phyloP scores from a whole-genome alignment of 2,113 vertebrate species.

The Phaethornis superciliosus region DNA sequence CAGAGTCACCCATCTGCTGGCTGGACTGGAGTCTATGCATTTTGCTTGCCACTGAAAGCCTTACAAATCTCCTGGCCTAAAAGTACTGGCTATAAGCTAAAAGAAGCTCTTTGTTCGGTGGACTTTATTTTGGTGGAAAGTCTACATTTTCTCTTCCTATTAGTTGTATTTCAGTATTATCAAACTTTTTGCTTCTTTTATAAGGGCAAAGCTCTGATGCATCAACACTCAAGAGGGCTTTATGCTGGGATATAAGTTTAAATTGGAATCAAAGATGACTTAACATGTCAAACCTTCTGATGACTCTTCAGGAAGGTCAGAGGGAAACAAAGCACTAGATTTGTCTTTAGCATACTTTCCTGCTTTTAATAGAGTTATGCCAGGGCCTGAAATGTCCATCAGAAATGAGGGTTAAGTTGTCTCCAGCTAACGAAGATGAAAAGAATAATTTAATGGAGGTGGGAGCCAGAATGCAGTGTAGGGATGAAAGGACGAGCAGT shows the following conservation, averaged over 20 bases:
- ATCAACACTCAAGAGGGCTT: slow-evolving; percentile 7
- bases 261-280: slow-evolving; percentile 57
- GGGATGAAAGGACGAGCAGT: slow-evolving; percentile 66
- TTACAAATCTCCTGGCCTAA: neutral
- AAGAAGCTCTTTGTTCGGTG: fast-evolving
- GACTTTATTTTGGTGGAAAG: neutral
- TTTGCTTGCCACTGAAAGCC: neutral
- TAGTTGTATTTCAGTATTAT: neutral
- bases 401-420: slow-evolving; percentile 61
- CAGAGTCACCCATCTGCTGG: neutral
- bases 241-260: slow-evolving; percentile 40
- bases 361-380: slow-evolving; percentile 50
- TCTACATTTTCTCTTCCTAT: neutral
- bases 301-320: slow-evolving; percentile 25
- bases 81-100: neutral
- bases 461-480: slow-evolving; percentile 49
- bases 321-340: slow-evolving; percentile 44
- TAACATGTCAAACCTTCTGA: neutral
- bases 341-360: slow-evolving; percentile 43
- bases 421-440: slow-evolving; percentile 67
- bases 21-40: neutral
- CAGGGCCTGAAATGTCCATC: slow-evolving; percentile 45
- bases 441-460: slow-evolving; percentile 69
- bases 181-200: neutral
- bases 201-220: slow-evolving; percentile 32